Evolutionary conservation across 2,797 vertebrate genomes (phyloP).

Genomic region (Myripristis jacobus): DNA sequence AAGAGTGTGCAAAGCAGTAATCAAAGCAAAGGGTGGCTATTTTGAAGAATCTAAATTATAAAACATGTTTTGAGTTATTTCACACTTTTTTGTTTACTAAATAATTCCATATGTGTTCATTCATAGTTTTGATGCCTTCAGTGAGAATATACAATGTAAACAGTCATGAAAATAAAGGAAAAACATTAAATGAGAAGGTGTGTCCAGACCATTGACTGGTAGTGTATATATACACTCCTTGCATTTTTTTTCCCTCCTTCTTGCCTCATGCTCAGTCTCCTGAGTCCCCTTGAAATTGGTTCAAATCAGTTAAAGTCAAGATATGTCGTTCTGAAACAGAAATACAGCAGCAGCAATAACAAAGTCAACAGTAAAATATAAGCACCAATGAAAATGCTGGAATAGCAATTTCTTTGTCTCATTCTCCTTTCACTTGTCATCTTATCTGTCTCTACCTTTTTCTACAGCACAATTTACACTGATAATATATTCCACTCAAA

Average conservation of each 20-base stretch:
- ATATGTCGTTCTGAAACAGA: slow-evolving; percentile 1
- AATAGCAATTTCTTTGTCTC: slow-evolving; percentile 20
- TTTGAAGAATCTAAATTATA: too few relatives aligned
- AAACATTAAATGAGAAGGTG: too few relatives aligned
- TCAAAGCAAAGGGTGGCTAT: too few relatives aligned
- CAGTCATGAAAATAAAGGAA: too few relatives aligned
- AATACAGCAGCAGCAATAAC: neutral
- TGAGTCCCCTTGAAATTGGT: neutral
- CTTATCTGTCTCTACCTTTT: slow-evolving; percentile 17
- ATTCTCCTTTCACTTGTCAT: slow-evolving; percentile 26
- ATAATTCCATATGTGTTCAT: too few relatives aligned
- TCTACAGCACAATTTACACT: slow-evolving; percentile 31
- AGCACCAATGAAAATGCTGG: neutral
- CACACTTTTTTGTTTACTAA: too few relatives aligned
- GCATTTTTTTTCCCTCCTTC: neutral
- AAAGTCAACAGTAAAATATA: slow-evolving; percentile 9
- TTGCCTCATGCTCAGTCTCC: neutral
- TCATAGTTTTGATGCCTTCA: too few relatives aligned
- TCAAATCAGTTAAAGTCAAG: slow-evolving; percentile 14
- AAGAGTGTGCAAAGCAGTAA: too few relatives aligned
- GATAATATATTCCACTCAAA: slow-evolving; percentile 29
- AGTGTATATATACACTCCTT: neutral
- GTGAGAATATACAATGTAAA: too few relatives aligned
- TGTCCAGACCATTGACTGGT: too few relatives aligned
- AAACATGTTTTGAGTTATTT: too few relatives aligned